These are phyloP conservation scores for Gobionotothen gibberifrons DNA, from an alignment of 2,797 vertebrate genomes.

Conservation along the genomic window DNA sequence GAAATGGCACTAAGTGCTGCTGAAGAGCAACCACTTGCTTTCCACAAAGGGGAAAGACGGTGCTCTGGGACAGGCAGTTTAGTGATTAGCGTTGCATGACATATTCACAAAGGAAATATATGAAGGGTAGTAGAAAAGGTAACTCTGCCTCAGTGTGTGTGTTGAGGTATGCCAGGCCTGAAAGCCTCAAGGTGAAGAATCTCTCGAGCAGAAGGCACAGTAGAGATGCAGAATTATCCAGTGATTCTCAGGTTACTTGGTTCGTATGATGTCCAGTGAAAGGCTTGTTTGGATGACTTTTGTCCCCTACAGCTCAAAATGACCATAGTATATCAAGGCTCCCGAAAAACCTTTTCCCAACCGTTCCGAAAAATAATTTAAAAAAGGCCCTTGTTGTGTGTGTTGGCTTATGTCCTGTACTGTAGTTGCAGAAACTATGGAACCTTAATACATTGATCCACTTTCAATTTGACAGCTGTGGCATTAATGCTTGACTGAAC, in stretches of 20 bases:
- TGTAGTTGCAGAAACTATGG: too few species aligned
- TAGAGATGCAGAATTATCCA: neutral
- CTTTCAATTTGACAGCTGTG: neutral
- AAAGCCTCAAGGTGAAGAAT: conserved; percentile 27
- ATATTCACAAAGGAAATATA: conserved; percentile 61
- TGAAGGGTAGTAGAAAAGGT: conserved; percentile 29
- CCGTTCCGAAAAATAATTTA: too few species aligned
- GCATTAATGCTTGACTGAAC: neutral
- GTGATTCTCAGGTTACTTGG: neutral
- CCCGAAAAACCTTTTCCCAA: too few species aligned
- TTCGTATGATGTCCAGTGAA: neutral
- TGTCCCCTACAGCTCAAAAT: neutral
- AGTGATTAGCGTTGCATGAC: conserved; percentile 71
- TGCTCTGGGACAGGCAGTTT: conserved; percentile 67
- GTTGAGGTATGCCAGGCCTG: neutral
- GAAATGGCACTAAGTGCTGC: conserved; percentile 64
- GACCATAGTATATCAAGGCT: neutral
- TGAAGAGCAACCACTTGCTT: conserved; percentile 59
- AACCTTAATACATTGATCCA: neutral
- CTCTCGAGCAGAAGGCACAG: neutral
- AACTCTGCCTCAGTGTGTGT: neutral
- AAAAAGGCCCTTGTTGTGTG: too few species aligned
- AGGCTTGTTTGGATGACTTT: neutral
- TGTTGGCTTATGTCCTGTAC: too few species aligned
- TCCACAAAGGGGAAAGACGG: conserved; percentile 51